These are phyloP conservation scores for Nomada ruficornis DNA, from an alignment of 2,888 invertebrate species.

Conservation along the genomic window DNA sequence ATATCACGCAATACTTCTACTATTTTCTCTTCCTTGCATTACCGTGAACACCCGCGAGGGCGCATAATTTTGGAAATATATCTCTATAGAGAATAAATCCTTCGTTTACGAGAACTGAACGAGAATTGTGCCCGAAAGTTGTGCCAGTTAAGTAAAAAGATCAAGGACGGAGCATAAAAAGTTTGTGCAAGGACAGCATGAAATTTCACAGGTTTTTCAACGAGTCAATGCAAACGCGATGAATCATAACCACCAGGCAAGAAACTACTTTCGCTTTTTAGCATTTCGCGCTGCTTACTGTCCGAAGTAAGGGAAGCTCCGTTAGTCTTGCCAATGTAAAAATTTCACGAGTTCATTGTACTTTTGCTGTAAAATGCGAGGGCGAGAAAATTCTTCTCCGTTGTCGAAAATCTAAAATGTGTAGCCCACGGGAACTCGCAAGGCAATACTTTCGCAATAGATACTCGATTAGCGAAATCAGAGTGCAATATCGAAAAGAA, in stretches of 20 bases:
- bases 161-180: conserved; percentile 53
- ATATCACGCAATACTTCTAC: too few species aligned
- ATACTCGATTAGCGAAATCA: background rate
- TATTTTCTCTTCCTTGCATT: too few species aligned
- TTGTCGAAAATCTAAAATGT: background rate
- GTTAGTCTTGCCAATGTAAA: background rate
- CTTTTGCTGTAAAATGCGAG: background rate
- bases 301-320: background rate
- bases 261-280: conserved; percentile 44
- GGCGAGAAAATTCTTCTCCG: too few species aligned
- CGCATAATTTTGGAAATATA: too few species aligned
- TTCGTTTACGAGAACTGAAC: background rate
- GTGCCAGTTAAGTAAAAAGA: conserved; percentile 45
- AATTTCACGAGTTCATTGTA: background rate
- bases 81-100: background rate
- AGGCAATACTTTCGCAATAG: background rate
- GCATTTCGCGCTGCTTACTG: conserved; percentile 2
- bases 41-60: too few species aligned
- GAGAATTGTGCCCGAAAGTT: conserved; percentile 21
- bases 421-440: too few species aligned
- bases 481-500: too few species aligned
- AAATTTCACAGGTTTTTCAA: conserved; percentile 49
- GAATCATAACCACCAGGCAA: conserved; percentile 56
- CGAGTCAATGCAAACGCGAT: conserved; percentile 23
- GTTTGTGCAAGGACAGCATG: conserved; percentile 57